Base-by-base conservation (phyloP, 1,140 invertebrate genomes). In the Drosophila saltans region DNA sequence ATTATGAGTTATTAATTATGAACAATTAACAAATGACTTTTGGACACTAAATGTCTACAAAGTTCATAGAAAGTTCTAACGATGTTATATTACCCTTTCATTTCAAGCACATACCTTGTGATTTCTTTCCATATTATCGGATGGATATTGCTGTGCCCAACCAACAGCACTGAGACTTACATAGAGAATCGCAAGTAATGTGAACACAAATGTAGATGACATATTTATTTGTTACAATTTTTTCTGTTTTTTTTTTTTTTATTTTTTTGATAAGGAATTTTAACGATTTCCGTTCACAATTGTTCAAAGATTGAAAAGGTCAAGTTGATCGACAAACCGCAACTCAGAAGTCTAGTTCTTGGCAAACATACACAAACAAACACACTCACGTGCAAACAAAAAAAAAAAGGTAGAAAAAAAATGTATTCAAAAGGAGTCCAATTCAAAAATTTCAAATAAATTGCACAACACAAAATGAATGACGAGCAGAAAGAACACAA, bases 331-430 rank as follows among this genome's bases (percentile, higher is more conserved):
- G 70, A 75, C 68, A 58, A 39, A 33, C 62, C 30, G 8, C 48
- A 71, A 81, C 70, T 78, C 70, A 77, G 57, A 66, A 61, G 56
- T 66, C 61, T 71, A 76, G 72, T 61, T 72, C 64, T 75, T 28
- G 45, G 72, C 76, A 86, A 81, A 86, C 79, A 88, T 63, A 81
- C 80, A 64, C 79, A 63, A 82, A 72, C 72, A 79, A 70, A 88
- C 76, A 86, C 79, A 88, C 79, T 88, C 82, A 80, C 83, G 71
- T 64, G 82, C 80, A 78, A 65, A 36, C 1, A 36, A 36, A 88
- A 83, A 65, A 61, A 82, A 59, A 71, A 75, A 82, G 78, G 64
- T 68, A 71, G 73, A 71, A 83, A 78, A 75, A 80, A 68, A 75
- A 80, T 65, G 6, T 16, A 26, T 52, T 52, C 45, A 52, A 26